Evolutionary conservation across 1,140 invertebrate genomes (phyloP).

Genomic region (Lysiphlebus fabarum): DNA sequence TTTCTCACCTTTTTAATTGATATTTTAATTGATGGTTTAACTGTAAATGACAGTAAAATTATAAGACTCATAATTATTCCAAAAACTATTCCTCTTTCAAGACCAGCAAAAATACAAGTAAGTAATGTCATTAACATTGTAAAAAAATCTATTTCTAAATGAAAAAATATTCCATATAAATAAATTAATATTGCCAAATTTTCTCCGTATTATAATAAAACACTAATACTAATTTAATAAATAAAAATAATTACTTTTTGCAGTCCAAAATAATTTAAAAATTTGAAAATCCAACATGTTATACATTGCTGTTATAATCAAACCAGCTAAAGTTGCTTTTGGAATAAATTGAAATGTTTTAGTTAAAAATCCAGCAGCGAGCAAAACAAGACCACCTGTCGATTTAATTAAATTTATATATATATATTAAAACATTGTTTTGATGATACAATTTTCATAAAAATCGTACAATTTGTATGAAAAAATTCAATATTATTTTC

Average conservation of each 20-base stretch:
- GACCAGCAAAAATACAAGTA: conserved; percentile 60
- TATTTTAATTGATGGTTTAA: conserved; percentile 56
- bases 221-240: too few relatives aligned
- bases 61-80: conserved; percentile 64
- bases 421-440: not conserved
- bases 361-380: conserved; percentile 67
- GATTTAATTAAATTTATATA: conserved; percentile 14
- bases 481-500: too few relatives aligned
- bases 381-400: conserved; percentile 64
- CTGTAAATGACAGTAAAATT: conserved; percentile 62
- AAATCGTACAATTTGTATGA: too few relatives aligned
- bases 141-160: conserved; percentile 63
- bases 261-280: conserved; percentile 71
- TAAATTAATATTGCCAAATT: too few relatives aligned
- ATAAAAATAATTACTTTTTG: conserved; percentile 62
- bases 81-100: conserved; percentile 70
- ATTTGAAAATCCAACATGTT: conserved; percentile 75
- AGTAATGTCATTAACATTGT: conserved; percentile 61
- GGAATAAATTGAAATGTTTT: conserved; percentile 71
- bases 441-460: too few relatives aligned
- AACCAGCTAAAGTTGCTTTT: conserved; percentile 66
- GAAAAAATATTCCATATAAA: too few relatives aligned
- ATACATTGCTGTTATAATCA: conserved; percentile 73
- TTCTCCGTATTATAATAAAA: too few relatives aligned
- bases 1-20: conserved; percentile 40